These are phyloP conservation scores for Chrysaora quinquecirrha DNA, from an alignment of 30 jellyfish, hydroid and myxozoan genomes.

Conservation along the genomic window DNA sequence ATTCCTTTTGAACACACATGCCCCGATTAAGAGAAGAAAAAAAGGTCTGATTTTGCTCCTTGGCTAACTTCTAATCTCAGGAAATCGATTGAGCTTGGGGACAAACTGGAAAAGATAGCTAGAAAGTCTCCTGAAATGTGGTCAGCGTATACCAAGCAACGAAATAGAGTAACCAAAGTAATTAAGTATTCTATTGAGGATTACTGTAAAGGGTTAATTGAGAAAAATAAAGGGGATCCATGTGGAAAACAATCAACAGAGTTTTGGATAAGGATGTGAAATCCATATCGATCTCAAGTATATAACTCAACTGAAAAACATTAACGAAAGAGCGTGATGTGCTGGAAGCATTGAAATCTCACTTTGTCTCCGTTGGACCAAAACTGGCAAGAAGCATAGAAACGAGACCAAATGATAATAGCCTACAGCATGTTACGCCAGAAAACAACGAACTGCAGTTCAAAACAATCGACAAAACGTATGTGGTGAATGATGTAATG, in stretches of 20 bases:
- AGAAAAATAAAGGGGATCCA: conserved; percentile 23
- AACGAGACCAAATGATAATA: conserved; percentile 57
- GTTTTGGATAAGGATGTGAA: conserved; percentile 10
- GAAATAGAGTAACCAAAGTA: conserved; percentile 7
- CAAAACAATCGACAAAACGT: conserved; percentile 29
- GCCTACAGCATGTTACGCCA: conserved; percentile 65
- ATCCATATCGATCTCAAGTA: conserved; percentile 23
- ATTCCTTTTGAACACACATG: conserved; percentile 14
- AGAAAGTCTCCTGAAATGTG: conserved; percentile 14
- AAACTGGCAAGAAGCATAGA: conserved; percentile 57
- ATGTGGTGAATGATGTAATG: conserved; percentile 30
- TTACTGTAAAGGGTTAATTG: neutral
- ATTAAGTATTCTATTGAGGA: conserved; percentile 28
- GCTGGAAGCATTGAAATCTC: conserved; percentile 8
- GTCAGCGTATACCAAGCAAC: conserved; percentile 39
- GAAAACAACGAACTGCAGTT: conserved; percentile 47
- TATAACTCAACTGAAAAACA: conserved; percentile 12
- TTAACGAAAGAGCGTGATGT: conserved; percentile 22
- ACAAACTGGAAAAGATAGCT: conserved; percentile 21
- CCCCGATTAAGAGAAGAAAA: conserved; percentile 21
- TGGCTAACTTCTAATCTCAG: conserved; percentile 19
- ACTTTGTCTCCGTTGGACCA: conserved; percentile 47
- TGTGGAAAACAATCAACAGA: conserved; percentile 30
- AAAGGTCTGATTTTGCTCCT: conserved; percentile 22
- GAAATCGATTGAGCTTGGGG: conserved; percentile 21